Evolutionary conservation across 2,797 vertebrate species (phyloP), one percentile per base, ranked within the genome.

Genomic region (Gastrophryne carolinensis): DNA sequence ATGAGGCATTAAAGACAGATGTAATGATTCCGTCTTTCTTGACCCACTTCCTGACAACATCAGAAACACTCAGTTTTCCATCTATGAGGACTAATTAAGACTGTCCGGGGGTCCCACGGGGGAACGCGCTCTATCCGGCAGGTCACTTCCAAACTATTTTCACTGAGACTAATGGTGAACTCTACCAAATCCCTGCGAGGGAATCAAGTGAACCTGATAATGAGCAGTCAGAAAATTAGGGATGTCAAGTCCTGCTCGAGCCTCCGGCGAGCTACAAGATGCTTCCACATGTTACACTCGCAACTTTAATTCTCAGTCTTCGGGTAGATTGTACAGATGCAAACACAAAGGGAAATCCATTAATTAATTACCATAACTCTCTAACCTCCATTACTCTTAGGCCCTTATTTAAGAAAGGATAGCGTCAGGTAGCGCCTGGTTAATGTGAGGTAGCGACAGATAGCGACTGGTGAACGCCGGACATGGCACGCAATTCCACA

Each of bases 1-100:
- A 44, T 44, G 17, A 5, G n/a, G 13, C 21, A 1, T 11, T 9
- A 44, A 1, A 49, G 54, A 71, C 53, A 60, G 37, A 32, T 71
- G 11, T 57, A 71, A 47, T 71, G 67, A 47, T 71, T 41, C 15
- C 44, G 56, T 71, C 67, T 47, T 60, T 63, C 87, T 91, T 83
- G 82, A 75, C 64, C 89, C 84, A 83, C 88, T 84, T 83, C 89
- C 88, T 85, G 86, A 89, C 85, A 80, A 89, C 86, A 84, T 90
- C 87, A 81, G 81, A 79, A 91, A 80, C 83, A 88, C 90, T 93
- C 89, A 87, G 82, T 87, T 72, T 89, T 88, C 87, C 86, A 81
- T 84, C 86, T 81, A 86, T 85, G 84, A 19, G 10, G 87, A 84
- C 92, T 94, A 93, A 93, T 94, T 93, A 95, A 93, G 90, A 88